phyloP scores from a whole-genome alignment of 2,797 vertebrate species.

The Vultur gryphus region DNA sequence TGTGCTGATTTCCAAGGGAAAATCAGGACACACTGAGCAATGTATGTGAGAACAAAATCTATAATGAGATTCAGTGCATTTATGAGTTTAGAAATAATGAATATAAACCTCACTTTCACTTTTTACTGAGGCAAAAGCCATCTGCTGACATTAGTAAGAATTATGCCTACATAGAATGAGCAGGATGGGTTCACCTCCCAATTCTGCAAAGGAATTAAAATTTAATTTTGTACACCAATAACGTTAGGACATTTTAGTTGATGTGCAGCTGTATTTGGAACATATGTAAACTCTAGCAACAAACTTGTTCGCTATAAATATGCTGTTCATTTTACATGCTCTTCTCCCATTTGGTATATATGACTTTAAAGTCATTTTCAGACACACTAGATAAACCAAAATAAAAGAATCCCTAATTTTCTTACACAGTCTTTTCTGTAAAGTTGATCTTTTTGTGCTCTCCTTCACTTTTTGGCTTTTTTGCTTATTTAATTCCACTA shows the following conservation, averaged over 20 bases:
- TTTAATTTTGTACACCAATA: constrained; percentile 54
- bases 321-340: neutral
- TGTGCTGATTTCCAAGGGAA: constrained; percentile 50
- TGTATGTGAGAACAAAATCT: constrained; percentile 48
- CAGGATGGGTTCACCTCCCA: constrained; percentile 1
- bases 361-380: constrained; percentile 45
- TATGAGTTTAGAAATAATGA: constrained; percentile 38
- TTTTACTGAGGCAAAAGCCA: constrained; percentile 38
- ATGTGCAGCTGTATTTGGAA: constrained; percentile 49
- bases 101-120: constrained; percentile 40
- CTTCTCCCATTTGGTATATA: constrained; percentile 68
- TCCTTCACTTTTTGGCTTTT: constrained; percentile 56
- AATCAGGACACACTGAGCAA: constrained; percentile 48
- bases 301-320: constrained; percentile 32
- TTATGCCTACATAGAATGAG: constrained; percentile 5
- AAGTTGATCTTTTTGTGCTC: constrained; percentile 68
- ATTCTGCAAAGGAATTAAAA: constrained; percentile 43
- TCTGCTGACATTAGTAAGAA: constrained; percentile 2
- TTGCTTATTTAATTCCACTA: constrained; percentile 38
- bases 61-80: constrained; percentile 46
- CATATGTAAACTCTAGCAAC: constrained; percentile 55
- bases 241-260: constrained; percentile 42
- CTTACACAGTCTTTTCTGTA: constrained; percentile 49
- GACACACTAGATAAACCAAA: constrained; percentile 21
- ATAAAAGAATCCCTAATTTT: constrained; percentile 34